phyloP scores from a whole-genome alignment of 2,888 invertebrate species.

The Sturmia bella region DNA sequence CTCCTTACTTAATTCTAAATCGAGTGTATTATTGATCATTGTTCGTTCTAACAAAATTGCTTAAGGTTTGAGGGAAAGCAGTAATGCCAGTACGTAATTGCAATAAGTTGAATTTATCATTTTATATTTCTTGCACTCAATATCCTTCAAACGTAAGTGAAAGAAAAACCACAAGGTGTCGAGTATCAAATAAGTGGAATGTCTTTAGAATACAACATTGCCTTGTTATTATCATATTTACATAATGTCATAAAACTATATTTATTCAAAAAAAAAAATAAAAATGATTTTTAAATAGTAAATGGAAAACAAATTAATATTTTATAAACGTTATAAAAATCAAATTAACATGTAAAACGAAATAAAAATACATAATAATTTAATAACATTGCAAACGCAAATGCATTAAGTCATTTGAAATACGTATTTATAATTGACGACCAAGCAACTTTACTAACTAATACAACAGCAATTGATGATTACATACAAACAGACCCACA shows the following conservation, averaged over 20 bases:
- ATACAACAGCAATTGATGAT: conserved; percentile 28
- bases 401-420: conserved; percentile 43
- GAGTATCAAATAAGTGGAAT: conserved; percentile 14
- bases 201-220: conserved; percentile 64
- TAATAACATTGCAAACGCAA: conserved; percentile 27
- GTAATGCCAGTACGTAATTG: too few relatives aligned
- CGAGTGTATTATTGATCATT: too few relatives aligned
- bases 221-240: conserved; percentile 71
- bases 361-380: conserved; percentile 23
- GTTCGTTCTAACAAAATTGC: too few relatives aligned
- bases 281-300: conserved; percentile 18
- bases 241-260: conserved; percentile 40
- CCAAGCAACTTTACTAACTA: conserved; percentile 68
- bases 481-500: conserved; percentile 45
- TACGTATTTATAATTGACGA: conserved; percentile 62
- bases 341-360: conserved; percentile 38
- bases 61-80: too few relatives aligned
- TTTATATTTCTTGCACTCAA: too few relatives aligned
- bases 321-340: conserved; percentile 48
- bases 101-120: too few relatives aligned
- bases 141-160: too few relatives aligned
- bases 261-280: conserved; percentile 36
- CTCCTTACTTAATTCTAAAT: too few relatives aligned
- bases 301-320: background rate
- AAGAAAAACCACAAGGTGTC: too few relatives aligned